Evolutionary conservation across 2,113 vertebrate species (phyloP).

Genomic region (Heliornis fulica): DNA sequence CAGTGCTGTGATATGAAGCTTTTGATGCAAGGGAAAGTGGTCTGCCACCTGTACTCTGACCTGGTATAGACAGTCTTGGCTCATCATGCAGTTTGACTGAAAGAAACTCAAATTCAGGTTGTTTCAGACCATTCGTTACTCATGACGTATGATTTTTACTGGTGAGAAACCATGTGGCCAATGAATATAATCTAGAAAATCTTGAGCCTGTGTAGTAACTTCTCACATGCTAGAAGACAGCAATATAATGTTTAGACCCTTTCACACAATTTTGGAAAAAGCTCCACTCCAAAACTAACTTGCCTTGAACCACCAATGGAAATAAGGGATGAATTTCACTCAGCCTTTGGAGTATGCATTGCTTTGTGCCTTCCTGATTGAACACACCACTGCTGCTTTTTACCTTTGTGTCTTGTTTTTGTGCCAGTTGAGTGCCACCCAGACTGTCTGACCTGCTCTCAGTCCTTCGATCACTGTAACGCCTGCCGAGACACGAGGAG

Average conservation of each 20-base stretch:
- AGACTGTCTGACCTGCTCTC: conserved; percentile 82
- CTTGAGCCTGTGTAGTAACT: neutral
- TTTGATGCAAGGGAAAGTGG: neutral
- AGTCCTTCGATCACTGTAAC: conserved; percentile 72
- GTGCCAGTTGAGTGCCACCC: conserved; percentile 75
- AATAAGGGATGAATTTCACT: rapidly evolving
- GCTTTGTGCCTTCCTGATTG: neutral
- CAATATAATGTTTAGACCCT: neutral
- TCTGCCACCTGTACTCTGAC: neutral
- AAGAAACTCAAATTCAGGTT: neutral
- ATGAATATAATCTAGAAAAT: neutral
- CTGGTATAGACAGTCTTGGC: neutral
- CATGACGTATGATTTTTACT: neutral
- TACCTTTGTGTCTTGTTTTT: neutral
- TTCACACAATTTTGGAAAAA: neutral
- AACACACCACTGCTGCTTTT: neutral
- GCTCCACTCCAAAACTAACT: neutral
- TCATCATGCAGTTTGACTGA: neutral
- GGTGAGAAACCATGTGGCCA: neutral
- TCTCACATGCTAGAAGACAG: neutral
- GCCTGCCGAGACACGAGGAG: conserved; percentile 74
- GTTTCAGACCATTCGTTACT: rapidly evolving
- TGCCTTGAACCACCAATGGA: neutral
- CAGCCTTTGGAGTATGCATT: rapidly evolving
- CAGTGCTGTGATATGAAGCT: neutral